phyloP scores from a whole-genome alignment of 2,888 invertebrate species.

The Acronicta aceris region DNA sequence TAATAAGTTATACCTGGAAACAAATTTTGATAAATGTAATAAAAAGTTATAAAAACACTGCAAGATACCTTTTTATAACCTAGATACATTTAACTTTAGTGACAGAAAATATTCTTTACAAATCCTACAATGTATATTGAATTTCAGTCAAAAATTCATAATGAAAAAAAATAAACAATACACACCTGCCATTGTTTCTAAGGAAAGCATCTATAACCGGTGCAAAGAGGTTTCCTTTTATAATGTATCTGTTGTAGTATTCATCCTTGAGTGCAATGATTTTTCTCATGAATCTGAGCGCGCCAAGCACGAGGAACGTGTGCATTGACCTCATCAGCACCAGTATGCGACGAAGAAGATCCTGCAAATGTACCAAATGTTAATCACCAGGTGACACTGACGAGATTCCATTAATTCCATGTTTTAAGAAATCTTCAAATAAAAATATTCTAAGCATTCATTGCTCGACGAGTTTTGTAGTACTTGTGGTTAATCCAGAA shows the following conservation, averaged over 20 bases:
- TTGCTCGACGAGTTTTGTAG: no score
- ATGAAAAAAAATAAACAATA: constrained; percentile 3
- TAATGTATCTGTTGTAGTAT: constrained; percentile 98
- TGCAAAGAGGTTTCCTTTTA: constrained; percentile 97
- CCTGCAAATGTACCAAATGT: constrained; percentile 77
- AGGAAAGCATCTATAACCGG: constrained; percentile 99
- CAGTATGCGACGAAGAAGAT: constrained; percentile 97
- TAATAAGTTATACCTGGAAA: constrained; percentile 96
- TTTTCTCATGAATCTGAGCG: constrained; percentile 98
- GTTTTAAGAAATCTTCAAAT: no score
- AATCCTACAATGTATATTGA: no score
- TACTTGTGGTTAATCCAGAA: no score
- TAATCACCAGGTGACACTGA: no score
- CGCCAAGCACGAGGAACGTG: constrained; percentile 98
- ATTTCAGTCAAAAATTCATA: no score
- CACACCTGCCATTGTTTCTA: constrained; percentile 96
- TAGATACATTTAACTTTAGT: no score
- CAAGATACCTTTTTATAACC: background rate
- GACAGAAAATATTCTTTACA: no score
- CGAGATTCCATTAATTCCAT: no score
- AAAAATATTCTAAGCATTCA: no score
- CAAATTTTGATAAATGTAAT: constrained; percentile 1
- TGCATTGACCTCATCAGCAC: constrained; percentile 99
- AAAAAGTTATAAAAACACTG: background rate
- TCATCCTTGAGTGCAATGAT: constrained; percentile 99